Evolutionary conservation across 1,140 invertebrate species (phyloP).

Genomic region (Pogonomyrmex californicus): DNA sequence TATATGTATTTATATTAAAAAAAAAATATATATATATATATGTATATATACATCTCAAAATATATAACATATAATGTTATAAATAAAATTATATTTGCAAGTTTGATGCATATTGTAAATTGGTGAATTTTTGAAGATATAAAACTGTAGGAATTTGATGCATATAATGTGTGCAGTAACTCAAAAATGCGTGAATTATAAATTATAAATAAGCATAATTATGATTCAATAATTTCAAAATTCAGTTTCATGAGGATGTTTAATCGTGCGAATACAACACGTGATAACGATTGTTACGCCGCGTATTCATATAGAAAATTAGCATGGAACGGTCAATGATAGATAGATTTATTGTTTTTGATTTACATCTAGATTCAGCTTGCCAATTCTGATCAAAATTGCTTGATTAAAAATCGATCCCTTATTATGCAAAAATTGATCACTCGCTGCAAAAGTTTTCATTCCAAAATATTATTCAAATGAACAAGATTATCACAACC

Average conservation of each 20-base stretch:
- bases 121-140: not conserved
- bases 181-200: not conserved
- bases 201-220: slow-evolving; percentile 17
- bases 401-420: slow-evolving; percentile 30
- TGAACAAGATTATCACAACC: not conserved
- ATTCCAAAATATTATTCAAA: not conserved
- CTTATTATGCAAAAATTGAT: not conserved
- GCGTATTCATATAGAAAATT: not conserved
- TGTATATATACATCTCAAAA: too few relatives aligned
- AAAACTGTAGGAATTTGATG: not conserved
- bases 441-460: slow-evolving; percentile 24
- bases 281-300: slow-evolving; percentile 1
- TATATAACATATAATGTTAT: too few relatives aligned
- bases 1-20: too few relatives aligned
- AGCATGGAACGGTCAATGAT: not conserved
- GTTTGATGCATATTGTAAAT: not conserved
- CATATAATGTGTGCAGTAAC: not conserved
- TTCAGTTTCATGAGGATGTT: slow-evolving; percentile 1
- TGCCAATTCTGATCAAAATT: not conserved
- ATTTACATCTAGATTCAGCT: not conserved
- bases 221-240: slow-evolving; percentile 1
- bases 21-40: too few relatives aligned
- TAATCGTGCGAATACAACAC: slow-evolving; percentile 16
- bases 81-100: slow-evolving; percentile 1
- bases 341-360: slow-evolving; percentile 43